Conservation (phyloP, 2,797 vertebrate genomes). For the Ibycter americanus region DNA sequence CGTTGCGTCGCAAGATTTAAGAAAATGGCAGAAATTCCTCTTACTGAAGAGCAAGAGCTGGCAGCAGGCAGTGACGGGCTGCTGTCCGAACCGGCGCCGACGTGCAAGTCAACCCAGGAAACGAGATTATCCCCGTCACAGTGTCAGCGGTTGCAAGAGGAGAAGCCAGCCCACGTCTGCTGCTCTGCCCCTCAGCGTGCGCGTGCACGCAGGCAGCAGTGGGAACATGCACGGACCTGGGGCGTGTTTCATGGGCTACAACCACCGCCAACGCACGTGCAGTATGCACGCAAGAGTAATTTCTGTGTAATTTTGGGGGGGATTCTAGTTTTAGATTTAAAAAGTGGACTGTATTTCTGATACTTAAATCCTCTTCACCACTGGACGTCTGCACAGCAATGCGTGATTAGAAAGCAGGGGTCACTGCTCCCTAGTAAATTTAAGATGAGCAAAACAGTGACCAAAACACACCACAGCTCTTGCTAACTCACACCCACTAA, state of each 20-base stretch:
- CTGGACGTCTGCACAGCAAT: background rate
- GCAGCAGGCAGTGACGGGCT: background rate
- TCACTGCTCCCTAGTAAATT: background rate
- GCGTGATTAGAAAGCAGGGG: background rate
- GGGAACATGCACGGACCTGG: fast-evolving
- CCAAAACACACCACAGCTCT: background rate
- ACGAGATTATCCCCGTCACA: fast-evolving
- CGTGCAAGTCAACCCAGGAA: fast-evolving
- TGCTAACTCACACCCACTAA: background rate
- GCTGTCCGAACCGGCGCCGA: fast-evolving
- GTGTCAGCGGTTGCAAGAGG: fast-evolving
- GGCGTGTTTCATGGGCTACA: background rate
- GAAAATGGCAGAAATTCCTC: background rate
- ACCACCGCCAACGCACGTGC: fast-evolving
- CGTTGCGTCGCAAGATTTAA: fast-evolving
- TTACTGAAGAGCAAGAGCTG: background rate
- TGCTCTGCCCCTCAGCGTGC: too few relatives aligned
- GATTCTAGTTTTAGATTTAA: background rate
- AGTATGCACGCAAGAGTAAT: background rate
- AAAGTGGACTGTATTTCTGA: background rate
- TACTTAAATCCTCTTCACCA: background rate
- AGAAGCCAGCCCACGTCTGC: background rate
- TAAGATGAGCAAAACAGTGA: background rate
- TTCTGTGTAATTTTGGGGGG: background rate
- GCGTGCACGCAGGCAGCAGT: fast-evolving